These are phyloP conservation scores for Ephialtes manifestator DNA, from an alignment of 2,888 invertebrate species.

Conservation along the genomic window DNA sequence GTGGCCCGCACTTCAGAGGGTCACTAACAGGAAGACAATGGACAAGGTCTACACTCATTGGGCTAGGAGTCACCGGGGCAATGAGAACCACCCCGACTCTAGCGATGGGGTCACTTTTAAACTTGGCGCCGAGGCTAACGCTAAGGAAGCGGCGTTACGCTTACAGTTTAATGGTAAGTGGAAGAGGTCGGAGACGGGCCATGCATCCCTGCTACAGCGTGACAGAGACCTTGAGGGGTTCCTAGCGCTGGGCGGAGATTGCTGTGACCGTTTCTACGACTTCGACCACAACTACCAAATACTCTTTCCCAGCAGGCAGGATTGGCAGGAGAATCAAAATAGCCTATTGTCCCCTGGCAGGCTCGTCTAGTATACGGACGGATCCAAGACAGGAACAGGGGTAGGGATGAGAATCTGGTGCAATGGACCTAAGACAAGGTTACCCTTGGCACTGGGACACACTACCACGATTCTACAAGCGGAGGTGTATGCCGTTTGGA, in stretches of 20 bases:
- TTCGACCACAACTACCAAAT: constrained; percentile 1
- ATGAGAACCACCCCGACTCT: too few relatives aligned
- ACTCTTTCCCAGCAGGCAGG: not conserved
- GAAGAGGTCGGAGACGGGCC: not conserved
- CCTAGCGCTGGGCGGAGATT: not conserved
- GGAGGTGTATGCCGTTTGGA: too few relatives aligned
- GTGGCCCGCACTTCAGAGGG: not conserved
- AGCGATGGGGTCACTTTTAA: not conserved
- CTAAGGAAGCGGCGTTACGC: not conserved
- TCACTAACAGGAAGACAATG: not conserved
- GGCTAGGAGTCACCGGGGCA: constrained; percentile 45
- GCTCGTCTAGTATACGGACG: too few relatives aligned
- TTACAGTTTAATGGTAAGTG: constrained; percentile 21
- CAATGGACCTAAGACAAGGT: too few relatives aligned
- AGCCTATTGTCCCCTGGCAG: too few relatives aligned
- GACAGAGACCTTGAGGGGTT: not conserved
- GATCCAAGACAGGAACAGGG: too few relatives aligned
- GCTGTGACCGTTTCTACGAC: not conserved
- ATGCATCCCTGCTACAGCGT: not conserved
- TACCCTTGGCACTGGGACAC: too few relatives aligned
- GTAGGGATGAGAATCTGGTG: too few relatives aligned
- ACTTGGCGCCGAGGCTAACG: not conserved
- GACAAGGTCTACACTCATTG: constrained; percentile 32
- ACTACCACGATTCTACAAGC: too few relatives aligned
- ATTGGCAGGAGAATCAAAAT: too few relatives aligned